Conservation (phyloP, 2,888 invertebrate genomes). For the Abscondita cerata region DNA sequence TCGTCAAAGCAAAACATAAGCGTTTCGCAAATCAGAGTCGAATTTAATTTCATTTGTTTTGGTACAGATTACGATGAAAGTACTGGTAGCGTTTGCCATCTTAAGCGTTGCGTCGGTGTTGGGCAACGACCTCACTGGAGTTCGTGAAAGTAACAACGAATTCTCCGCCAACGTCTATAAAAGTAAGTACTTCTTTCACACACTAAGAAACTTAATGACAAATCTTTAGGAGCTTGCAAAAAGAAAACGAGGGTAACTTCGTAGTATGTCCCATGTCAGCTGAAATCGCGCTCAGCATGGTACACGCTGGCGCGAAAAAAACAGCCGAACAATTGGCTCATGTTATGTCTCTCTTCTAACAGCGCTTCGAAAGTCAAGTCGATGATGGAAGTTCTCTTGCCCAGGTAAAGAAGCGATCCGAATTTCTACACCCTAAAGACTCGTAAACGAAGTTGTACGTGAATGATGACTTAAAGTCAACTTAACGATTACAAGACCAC, state of each 20-base stretch:
- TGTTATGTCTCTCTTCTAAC: background rate
- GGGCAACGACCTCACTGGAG: too few species aligned
- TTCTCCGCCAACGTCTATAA: too few species aligned
- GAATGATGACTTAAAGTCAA: background rate
- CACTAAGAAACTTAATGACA: too few species aligned
- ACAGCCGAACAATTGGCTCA: background rate
- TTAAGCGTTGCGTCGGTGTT: too few species aligned
- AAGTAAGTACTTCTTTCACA: too few species aligned
- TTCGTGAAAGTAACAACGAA: too few species aligned
- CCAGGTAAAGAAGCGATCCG: background rate
- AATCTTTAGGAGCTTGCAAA: background rate
- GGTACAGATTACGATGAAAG: too few species aligned
- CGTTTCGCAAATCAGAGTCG: too few species aligned
- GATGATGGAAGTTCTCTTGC: background rate
- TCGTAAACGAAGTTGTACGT: background rate
- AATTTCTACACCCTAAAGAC: background rate
- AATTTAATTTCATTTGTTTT: too few species aligned
- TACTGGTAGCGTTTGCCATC: too few species aligned
- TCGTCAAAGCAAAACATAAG: too few species aligned
- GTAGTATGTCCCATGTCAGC: background rate
- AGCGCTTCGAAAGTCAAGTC: background rate
- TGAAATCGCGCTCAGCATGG: background rate
- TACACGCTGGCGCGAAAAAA: background rate
- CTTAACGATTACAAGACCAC: background rate
- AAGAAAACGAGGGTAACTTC: background rate